phyloP scores from a whole-genome alignment of 37 sponge, comb jelly and placozoan species.

The Haliclona indistincta region DNA sequence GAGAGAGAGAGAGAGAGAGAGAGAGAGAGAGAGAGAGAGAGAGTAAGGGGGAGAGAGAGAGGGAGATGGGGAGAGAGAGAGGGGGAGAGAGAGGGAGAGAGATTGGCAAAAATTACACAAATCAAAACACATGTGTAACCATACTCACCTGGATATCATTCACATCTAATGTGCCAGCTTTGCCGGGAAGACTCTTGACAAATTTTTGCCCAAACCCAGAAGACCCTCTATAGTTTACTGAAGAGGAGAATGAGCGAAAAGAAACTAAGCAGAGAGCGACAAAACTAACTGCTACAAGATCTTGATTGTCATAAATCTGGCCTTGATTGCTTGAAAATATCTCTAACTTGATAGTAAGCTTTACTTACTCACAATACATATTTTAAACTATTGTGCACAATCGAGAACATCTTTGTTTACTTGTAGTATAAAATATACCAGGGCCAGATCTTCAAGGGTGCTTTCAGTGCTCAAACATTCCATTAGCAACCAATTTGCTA shows the following conservation, averaged over 20 bases:
- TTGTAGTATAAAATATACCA: no score
- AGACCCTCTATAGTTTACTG: constrained; percentile 95
- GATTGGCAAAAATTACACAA: neutral
- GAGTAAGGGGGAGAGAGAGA: neutral
- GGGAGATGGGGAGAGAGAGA: neutral
- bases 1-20: neutral
- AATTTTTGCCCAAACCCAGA: constrained; percentile 80
- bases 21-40: constrained; percentile 2
- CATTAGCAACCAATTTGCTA: no score
- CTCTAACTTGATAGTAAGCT: no score
- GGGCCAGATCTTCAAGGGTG: no score
- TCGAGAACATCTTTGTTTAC: no score
- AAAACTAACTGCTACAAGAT: constrained; percentile 2
- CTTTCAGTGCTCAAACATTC: no score
- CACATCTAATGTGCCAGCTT: constrained; percentile 90
- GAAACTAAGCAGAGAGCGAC: no score
- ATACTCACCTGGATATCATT: constrained; percentile 81
- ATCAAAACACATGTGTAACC: neutral
- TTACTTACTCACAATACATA: no score
- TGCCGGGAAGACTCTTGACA: constrained; percentile 73
- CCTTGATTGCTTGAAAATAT: neutral
- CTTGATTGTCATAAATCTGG: neutral
- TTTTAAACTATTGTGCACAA: no score
- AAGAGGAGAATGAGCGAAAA: no score
- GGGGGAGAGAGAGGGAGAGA: constrained; percentile 5